Percentiles rank a stretch among this genome's conserved stretches.
phyloP scores from a whole-genome alignment of 1,140 invertebrate species.

The Batillaria attramentaria region DNA sequence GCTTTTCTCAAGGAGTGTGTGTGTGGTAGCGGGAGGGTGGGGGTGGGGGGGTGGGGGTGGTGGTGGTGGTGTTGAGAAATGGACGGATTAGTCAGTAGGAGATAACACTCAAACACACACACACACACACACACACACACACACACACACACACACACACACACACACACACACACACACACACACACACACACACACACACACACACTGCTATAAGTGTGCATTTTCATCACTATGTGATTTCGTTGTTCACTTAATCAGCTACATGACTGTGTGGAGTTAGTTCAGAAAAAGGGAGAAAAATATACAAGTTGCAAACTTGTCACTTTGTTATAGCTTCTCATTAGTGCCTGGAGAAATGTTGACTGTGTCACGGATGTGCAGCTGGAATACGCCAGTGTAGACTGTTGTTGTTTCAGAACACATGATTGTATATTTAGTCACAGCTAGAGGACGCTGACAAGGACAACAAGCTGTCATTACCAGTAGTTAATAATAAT shows the following conservation, averaged over 20 bases:
- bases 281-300: neutral
- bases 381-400: no score
- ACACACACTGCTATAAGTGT: neutral
- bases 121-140: neutral
- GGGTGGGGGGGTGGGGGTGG: neutral
- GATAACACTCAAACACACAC: neutral
- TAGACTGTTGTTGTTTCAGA: no score
- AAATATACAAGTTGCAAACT: neutral
- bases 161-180: neutral
- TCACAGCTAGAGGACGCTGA: no score
- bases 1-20: neutral
- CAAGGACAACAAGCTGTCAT: no score
- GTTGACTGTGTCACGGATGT: neutral
- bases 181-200: neutral
- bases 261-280: no score
- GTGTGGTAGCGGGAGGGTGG: neutral
- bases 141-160: neutral
- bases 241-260: no score
- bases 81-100: neutral
- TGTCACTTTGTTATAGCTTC: no score
- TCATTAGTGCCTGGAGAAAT: neutral
- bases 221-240: no score
- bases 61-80: no score
- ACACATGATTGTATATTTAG: no score
- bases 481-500: no score